A percentile compares a stretch with the other conserved stretches of the same genome.
phyloP scores from a whole-genome alignment of 2,113 vertebrate genomes.

The Cepphus grylle region DNA sequence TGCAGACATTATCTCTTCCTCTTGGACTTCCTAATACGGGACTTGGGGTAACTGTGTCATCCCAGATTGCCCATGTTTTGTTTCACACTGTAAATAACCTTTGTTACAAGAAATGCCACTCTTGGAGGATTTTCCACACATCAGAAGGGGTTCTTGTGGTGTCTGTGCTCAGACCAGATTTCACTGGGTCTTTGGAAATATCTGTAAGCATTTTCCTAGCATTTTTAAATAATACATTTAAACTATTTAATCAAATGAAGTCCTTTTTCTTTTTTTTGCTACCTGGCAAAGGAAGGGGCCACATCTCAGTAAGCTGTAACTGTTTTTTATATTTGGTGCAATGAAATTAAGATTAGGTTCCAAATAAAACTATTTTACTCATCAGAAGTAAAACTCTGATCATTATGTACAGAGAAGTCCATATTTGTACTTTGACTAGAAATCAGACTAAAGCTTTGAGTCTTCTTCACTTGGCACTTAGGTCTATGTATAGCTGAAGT shows the following conservation, averaged over 20 bases:
- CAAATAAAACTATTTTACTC: neutral
- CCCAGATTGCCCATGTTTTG: neutral
- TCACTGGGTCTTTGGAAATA: neutral
- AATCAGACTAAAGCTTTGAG: neutral
- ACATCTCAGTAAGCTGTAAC: neutral
- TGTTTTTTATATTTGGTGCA: neutral
- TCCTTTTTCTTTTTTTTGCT: neutral
- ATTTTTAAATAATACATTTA: neutral
- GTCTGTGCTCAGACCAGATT: neutral
- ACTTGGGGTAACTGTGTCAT: neutral
- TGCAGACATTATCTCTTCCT: neutral
- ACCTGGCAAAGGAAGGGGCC: slow-evolving; percentile 18
- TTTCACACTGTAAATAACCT: neutral
- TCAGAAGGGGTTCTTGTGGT: neutral
- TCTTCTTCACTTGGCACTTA: neutral
- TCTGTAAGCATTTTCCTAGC: neutral
- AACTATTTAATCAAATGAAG: neutral
- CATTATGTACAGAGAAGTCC: neutral
- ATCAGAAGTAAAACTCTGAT: neutral
- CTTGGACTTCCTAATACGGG: neutral
- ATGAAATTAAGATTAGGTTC: slow-evolving; percentile 13
- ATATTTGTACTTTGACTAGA: neutral
- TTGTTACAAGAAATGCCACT: neutral
- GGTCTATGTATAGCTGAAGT: neutral
- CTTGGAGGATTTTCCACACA: neutral